Evolutionary conservation across 2,888 invertebrate species (phyloP).

Genomic region (Quadroppia sp.): DNA sequence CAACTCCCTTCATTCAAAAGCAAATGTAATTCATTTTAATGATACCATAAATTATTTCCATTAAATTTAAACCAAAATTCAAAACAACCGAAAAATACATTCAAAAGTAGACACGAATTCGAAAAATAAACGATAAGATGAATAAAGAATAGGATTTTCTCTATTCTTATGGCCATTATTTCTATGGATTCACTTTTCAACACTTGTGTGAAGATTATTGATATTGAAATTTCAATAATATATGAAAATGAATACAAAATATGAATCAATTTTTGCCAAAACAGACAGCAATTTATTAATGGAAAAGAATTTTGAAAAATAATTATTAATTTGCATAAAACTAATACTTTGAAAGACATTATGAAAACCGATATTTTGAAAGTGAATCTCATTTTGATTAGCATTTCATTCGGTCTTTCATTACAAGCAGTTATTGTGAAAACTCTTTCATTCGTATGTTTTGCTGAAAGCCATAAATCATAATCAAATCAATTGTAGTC

Average conservation of each 20-base stretch:
- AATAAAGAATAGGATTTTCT: background rate
- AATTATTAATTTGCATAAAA: background rate
- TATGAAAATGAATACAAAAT: background rate
- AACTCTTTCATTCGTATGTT: background rate
- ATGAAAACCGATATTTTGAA: background rate
- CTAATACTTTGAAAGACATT: background rate
- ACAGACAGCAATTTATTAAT: background rate
- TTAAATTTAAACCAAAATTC: conserved; percentile 3
- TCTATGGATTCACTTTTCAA: background rate
- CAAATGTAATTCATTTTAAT: conserved; percentile 1
- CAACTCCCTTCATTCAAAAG: background rate
- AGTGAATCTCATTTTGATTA: too few relatives aligned
- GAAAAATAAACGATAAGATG: background rate
- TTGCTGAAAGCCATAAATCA: conserved; percentile 12
- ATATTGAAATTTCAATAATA: too few relatives aligned
- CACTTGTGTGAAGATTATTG: background rate
- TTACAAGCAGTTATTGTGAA: too few relatives aligned
- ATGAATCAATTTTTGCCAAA: background rate
- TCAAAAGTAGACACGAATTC: background rate
- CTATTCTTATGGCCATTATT: background rate
- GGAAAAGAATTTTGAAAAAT: background rate
- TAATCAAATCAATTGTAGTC: conserved; percentile 30
- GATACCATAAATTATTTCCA: conserved; percentile 9
- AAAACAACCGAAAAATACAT: background rate
- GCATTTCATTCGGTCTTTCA: too few relatives aligned